phyloP scores from a whole-genome alignment of 2,113 vertebrate species.

The Antigone vipio region DNA sequence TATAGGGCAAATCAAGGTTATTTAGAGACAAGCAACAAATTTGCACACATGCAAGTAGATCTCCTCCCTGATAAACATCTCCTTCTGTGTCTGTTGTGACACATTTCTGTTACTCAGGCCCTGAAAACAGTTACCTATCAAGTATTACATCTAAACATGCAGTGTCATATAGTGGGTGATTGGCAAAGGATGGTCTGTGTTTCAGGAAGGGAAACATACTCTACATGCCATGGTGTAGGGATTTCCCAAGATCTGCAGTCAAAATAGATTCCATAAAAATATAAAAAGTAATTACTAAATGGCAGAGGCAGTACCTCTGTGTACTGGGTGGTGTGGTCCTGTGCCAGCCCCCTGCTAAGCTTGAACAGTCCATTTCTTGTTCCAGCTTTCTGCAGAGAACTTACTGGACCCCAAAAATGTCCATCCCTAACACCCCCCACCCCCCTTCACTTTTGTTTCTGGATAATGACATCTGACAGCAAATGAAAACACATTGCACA shows the following conservation, averaged over 20 bases:
- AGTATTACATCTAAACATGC: not conserved
- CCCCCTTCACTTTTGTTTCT: not conserved
- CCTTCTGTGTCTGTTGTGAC: not conserved
- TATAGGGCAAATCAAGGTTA: not conserved
- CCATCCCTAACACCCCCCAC: no score
- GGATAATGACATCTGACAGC: not conserved
- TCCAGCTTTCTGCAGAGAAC: not conserved
- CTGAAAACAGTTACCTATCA: not conserved
- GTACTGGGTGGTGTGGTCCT: not conserved
- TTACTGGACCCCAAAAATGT: not conserved
- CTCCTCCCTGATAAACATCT: not conserved
- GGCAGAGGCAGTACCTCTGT: no score
- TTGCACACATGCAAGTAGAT: not conserved
- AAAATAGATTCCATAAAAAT: no score
- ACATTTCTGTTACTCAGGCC: not conserved
- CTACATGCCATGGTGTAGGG: rapidly evolving
- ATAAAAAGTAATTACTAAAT: rapidly evolving
- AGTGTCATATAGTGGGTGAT: rapidly evolving
- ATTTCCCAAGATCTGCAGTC: not conserved
- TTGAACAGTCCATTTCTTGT: not conserved
- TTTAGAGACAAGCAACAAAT: not conserved
- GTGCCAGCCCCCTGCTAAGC: not conserved
- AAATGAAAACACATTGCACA: rapidly evolving
- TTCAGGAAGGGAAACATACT: rapidly evolving
- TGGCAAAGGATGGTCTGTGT: not conserved